Evolutionary conservation across 2,797 vertebrate species (phyloP), one percentile per base, ranked within the genome.

Genomic region (Gallinago nigripennis): DNA sequence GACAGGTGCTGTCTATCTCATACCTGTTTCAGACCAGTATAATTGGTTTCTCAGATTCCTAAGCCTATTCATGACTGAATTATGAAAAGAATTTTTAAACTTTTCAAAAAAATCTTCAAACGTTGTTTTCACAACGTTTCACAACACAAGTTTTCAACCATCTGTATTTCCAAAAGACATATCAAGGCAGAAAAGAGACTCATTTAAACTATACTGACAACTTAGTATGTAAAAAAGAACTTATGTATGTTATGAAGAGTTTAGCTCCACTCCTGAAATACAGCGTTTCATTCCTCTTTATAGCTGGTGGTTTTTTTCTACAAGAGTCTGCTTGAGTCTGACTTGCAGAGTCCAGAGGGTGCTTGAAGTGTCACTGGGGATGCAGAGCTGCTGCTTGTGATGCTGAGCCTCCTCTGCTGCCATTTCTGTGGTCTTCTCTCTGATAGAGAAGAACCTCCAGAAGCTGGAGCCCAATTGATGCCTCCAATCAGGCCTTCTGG

Each of bases 401-500:
- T 81, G 72, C 45, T 68, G 50, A 69, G 41, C 20, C 50, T 82
- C 28, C 27, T 37, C 23, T 48, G 0, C 12, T 50, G 57, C 24
- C 51, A 2, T 57, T 86, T 41, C 45, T 33, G 56, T 46, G 33
- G 11, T 77, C 2, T 0, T 31, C 24, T 79, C 82, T 77, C 39
- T 60, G 72, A 16, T 45, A 61, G 57, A 70, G 57, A 9, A 33
- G 28, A 54, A 35, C 3, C 2, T 51, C 50, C 65, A 51, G 50
- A 50, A 24, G 24, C 56, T 75, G 28, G 69, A 51, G 15, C 41
- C 73, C 20, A 0, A 0, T 48, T 63, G 31, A 31, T 0, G 0
- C 50, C 27, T 54, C 24, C 4, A 12, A 51, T 78, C 48, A 43
- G 0, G 16, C 4, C 6, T 89, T 94, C 24, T 37, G 21, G 63